Percentiles rank a stretch among this genome's conserved stretches.
Conservation (phyloP, 2,888 invertebrate genomes). For the Lasioglossum vierecki region DNA sequence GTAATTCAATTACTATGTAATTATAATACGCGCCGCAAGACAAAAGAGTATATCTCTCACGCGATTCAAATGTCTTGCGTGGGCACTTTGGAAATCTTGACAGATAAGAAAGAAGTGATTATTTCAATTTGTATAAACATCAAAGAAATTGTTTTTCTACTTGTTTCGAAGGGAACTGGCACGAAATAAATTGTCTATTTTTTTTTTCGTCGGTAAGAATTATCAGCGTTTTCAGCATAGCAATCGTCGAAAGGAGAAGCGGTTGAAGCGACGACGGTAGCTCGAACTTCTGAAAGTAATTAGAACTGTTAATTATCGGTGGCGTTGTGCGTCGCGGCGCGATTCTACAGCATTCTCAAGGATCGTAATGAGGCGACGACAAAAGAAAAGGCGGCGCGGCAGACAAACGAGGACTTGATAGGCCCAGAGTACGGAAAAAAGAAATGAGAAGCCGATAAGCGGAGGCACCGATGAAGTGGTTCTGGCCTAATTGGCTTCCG, state of each 20-base stretch:
- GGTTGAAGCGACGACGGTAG: conserved; percentile 29
- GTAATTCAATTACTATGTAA: too few species aligned
- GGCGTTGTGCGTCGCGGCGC: conserved; percentile 35
- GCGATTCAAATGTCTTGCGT: too few species aligned
- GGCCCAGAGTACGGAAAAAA: conserved; percentile 43
- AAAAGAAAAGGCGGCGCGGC: conserved; percentile 61
- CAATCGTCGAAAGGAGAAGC: conserved; percentile 50
- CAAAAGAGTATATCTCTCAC: too few species aligned
- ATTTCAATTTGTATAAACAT: neutral
- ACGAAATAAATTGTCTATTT: too few species aligned
- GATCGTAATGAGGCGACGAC: conserved; percentile 67
- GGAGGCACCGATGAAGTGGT: conserved; percentile 68
- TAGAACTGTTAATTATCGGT: conserved; percentile 68
- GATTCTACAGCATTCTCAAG: conserved; percentile 47
- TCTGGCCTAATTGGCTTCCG: conserved; percentile 77
- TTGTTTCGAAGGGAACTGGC: too few species aligned
- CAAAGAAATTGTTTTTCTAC: too few species aligned
- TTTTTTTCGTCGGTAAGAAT: neutral
- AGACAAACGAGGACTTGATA: conserved; percentile 67
- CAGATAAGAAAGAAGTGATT: neutral
- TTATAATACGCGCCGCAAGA: too few species aligned
- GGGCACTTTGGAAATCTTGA: too few species aligned
- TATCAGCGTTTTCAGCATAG: conserved; percentile 45
- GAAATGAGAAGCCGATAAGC: conserved; percentile 64
- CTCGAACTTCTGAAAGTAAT: conserved; percentile 56